A percentile compares a stretch with the other conserved stretches of the same genome.
phyloP scores from a whole-genome alignment of 2,888 invertebrate genomes.

The Netelia fuscicornis region DNA sequence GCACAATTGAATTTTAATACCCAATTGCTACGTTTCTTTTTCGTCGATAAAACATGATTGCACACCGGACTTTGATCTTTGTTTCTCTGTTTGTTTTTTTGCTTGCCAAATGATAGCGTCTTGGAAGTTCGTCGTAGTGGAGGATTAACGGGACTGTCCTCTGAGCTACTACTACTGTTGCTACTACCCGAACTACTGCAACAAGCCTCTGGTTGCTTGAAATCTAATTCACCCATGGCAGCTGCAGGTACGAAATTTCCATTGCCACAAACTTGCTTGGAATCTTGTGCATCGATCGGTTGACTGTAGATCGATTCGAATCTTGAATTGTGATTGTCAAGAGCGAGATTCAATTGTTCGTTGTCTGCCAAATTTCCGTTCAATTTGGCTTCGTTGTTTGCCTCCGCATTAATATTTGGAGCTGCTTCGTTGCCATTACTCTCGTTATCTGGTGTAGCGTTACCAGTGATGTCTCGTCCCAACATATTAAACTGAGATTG shows the following conservation, averaged over 20 bases:
- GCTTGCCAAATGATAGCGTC: conserved; percentile 82
- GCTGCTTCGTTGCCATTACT: conserved; percentile 80
- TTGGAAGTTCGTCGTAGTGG: conserved; percentile 82
- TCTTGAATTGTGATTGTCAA: conserved; percentile 83
- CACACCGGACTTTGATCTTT: conserved; percentile 82
- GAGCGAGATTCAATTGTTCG: conserved; percentile 78
- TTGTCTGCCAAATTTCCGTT: conserved; percentile 79
- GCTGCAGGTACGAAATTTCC: conserved; percentile 77
- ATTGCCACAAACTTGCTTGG: conserved; percentile 80
- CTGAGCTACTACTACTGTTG: conserved; percentile 82
- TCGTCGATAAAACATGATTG: conserved; percentile 82
- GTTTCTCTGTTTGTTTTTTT: conserved; percentile 82
- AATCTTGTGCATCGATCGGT: conserved; percentile 80
- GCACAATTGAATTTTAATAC: conserved; percentile 83
- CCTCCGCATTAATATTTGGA: conserved; percentile 75
- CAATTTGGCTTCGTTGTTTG: conserved; percentile 76
- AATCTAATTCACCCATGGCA: conserved; percentile 69
- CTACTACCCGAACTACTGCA: conserved; percentile 72
- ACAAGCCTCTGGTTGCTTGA: conserved; percentile 72
- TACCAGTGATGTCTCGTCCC: conserved; percentile 75
- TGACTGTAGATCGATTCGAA: conserved; percentile 84
- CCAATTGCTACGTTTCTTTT: conserved; percentile 83
- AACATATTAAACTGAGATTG: conserved; percentile 74
- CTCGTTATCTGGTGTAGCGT: conserved; percentile 73
- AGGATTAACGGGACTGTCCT: conserved; percentile 82